These are phyloP conservation scores for Phrynocephalus versicolor DNA, from an alignment of 2,113 vertebrate genomes.

Conservation along the genomic window DNA sequence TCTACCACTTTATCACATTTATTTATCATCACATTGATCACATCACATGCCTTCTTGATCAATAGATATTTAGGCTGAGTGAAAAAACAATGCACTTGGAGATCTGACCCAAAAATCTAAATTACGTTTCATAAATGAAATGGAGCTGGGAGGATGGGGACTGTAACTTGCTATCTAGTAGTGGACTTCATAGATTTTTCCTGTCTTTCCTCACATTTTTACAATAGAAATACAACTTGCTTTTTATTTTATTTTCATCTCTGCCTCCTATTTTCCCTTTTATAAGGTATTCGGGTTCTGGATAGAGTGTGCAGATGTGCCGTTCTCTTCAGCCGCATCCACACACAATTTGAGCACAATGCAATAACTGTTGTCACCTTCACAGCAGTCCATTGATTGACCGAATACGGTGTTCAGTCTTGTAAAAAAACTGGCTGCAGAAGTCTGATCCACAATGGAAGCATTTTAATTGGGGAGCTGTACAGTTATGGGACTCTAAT, in stretches of 20 bases:
- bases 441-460: no score
- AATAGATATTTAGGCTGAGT: background rate
- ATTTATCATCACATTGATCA: no score
- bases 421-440: no score
- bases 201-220: background rate
- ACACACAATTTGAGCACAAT: background rate
- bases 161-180: background rate
- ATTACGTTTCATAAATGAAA: background rate
- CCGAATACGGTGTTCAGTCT: background rate
- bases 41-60: background rate
- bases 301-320: no score
- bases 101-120: background rate
- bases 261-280: background rate
- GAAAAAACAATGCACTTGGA: background rate
- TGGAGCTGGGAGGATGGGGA: background rate
- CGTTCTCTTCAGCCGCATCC: background rate
- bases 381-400: no score
- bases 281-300: no score
- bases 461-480: no score
- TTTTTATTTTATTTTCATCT: background rate
- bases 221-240: background rate
- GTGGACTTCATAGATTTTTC: background rate
- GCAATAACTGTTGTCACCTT: background rate
- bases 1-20: no score
- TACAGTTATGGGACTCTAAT: no score